Base-by-base conservation (phyloP, 2,113 vertebrate genomes). In the Psilopogon haemacephalus region DNA sequence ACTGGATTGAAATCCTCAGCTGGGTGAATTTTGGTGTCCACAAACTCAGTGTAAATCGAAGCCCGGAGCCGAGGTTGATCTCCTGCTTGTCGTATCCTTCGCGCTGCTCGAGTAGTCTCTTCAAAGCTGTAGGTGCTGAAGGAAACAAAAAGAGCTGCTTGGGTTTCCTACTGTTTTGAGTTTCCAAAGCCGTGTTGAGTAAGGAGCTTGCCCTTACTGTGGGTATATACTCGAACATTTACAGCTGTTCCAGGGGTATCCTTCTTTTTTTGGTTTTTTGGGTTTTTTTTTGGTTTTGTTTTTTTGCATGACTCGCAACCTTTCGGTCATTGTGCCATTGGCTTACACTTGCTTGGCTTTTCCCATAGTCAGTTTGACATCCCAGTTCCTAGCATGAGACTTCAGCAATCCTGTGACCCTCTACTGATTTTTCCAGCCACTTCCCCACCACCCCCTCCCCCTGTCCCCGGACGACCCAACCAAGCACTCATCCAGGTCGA, bases 171-270 rank as follows among this genome's bases (percentile, higher is more conserved):
- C 48, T 69, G 69, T 27, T 86, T 27, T 86, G 70, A 75, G 71
- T 78, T 94, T 95, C 63, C 38, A 79, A 94, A 92, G 68, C 42
- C 21, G 35, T 90, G 5, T 62, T 95, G 12, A 72, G 44, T 75
- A 65, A 87, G 67, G 85, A 89, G 38, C 35, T 86, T 93, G 74
- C 60, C 91, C 20, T 79, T 79, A 60, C 62, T 63, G 91, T 94
- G 98, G 98, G 98, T 98, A 99, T 99, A 99, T 99, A 99, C 99
- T 99, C 99, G 98, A 99, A 99, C 98, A 98, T 99, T 99, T 99
- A 99, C 98, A 98, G 97, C 98, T 98, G 97, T 98, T 98, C 94
- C 97, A 94, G 97, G 94, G 96, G 97, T 97, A 87, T 97, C 86
- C 35, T 98, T 98, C 97, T 98, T 98, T 44, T 50, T 26, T n/a